Conservation (phyloP, 2,797 vertebrate genomes). For the Molossus alvarezi region DNA sequence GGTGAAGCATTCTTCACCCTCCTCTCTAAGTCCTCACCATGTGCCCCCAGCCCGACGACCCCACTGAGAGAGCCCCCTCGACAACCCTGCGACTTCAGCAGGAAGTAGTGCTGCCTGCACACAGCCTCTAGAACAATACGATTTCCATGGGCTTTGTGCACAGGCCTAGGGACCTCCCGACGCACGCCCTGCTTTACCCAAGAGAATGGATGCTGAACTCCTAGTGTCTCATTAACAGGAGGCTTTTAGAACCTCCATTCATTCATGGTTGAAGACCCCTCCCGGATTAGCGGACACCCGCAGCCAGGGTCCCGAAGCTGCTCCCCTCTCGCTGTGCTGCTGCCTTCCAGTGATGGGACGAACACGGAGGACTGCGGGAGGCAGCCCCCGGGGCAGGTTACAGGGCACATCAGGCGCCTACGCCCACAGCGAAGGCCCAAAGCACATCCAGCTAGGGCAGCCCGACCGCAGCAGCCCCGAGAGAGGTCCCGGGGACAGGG, state of each 20-base stretch:
- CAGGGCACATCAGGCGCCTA: not conserved
- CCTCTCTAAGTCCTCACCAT: not conserved
- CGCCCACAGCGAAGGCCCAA: not conserved
- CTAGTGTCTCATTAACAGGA: not conserved
- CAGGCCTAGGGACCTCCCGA: not conserved
- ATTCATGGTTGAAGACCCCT: not conserved
- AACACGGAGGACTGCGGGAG: not conserved
- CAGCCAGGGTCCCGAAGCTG: not conserved
- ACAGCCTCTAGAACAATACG: not conserved
- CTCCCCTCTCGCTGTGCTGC: not conserved
- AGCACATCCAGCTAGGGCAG: accelerated
- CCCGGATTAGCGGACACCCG: not conserved
- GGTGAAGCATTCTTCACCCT: not conserved
- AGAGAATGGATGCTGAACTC: not conserved
- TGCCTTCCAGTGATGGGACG: not conserved
- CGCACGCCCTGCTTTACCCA: not conserved
- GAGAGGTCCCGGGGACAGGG: not conserved
- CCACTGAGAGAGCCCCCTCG: not conserved
- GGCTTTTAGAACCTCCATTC: not conserved
- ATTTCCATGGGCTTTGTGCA: not conserved
- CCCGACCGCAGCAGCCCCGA: not conserved
- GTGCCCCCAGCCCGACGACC: not conserved
- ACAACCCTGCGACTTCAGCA: not conserved
- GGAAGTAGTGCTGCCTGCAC: not conserved
- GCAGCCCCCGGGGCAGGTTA: not conserved